These are phyloP conservation scores for Synergus laeviventris DNA, from an alignment of 2,888 invertebrate genomes.

Conservation along the genomic window DNA sequence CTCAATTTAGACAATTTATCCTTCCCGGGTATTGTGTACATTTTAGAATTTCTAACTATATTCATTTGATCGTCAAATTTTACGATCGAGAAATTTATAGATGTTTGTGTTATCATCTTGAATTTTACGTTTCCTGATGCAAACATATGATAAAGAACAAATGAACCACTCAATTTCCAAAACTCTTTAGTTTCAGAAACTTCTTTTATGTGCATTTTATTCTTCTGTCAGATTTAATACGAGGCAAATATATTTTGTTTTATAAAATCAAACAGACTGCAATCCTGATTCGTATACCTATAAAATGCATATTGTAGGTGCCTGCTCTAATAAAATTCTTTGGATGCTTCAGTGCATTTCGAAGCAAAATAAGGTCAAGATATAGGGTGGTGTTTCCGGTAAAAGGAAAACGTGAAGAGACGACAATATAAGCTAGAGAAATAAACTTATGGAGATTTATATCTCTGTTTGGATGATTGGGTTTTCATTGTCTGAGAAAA, in stretches of 20 bases:
- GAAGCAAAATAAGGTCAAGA: slow-evolving; percentile 21
- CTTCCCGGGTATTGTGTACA: background rate
- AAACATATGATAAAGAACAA: background rate
- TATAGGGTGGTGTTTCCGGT: background rate
- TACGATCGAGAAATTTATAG: slow-evolving; percentile 22
- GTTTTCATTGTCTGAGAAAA: background rate
- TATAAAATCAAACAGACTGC: slow-evolving; percentile 16
- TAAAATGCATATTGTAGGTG: slow-evolving; percentile 22
- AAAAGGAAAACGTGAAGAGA: background rate
- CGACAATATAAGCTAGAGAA: background rate
- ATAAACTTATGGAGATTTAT: background rate
- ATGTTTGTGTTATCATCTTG: slow-evolving; percentile 11
- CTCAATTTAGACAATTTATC: background rate
- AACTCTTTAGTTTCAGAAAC: background rate
- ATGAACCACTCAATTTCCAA: background rate
- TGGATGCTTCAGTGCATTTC: slow-evolving; percentile 6
- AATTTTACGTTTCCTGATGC: background rate
- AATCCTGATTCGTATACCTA: slow-evolving; percentile 9
- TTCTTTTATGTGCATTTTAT: background rate
- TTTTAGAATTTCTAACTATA: background rate
- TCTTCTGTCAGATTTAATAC: background rate
- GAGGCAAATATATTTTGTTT: background rate
- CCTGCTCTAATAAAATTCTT: slow-evolving; percentile 38
- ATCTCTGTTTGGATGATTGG: background rate
- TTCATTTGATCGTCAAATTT: background rate